Percentiles rank a stretch among this genome's conserved stretches.
phyloP scores from a whole-genome alignment of 2,113 vertebrate species.

The Oplegnathus fasciatus region DNA sequence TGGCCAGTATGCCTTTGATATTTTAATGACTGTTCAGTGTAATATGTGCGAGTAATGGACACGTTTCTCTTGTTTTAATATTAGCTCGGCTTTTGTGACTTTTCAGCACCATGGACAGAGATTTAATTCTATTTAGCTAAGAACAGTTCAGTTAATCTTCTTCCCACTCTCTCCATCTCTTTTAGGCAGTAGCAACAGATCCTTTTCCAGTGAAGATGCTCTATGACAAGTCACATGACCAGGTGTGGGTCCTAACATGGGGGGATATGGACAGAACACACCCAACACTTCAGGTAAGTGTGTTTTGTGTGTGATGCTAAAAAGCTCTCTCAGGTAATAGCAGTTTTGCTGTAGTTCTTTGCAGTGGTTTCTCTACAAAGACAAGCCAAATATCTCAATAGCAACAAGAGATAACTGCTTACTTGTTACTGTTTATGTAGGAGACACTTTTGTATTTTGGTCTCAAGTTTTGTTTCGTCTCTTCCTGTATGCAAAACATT shows the following conservation, averaged over 20 bases:
- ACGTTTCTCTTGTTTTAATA: background rate
- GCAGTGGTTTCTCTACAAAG: background rate
- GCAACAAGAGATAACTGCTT: background rate
- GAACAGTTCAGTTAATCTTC: background rate
- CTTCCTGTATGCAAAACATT: background rate
- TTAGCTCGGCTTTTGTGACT: background rate
- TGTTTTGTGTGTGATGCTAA: background rate
- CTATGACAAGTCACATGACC: slow-evolving; percentile 98
- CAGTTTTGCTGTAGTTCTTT: background rate
- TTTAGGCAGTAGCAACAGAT: slow-evolving; percentile 91
- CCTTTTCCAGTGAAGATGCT: slow-evolving; percentile 91
- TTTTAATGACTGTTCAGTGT: background rate
- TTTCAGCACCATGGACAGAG: background rate
- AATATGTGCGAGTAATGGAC: background rate
- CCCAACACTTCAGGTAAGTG: slow-evolving; percentile 90
- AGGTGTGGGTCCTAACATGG: slow-evolving; percentile 97
- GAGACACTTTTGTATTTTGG: background rate
- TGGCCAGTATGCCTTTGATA: background rate
- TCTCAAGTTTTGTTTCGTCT: background rate
- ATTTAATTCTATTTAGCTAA: background rate
- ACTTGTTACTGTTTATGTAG: background rate
- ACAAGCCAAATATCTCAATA: background rate
- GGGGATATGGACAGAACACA: slow-evolving; percentile 87
- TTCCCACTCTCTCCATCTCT: background rate
- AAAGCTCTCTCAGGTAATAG: background rate